Evolutionary conservation across 2,888 invertebrate genomes (phyloP), one percentile per base, ranked within the genome.

Genomic region (Patella ulyssiponensis): DNA sequence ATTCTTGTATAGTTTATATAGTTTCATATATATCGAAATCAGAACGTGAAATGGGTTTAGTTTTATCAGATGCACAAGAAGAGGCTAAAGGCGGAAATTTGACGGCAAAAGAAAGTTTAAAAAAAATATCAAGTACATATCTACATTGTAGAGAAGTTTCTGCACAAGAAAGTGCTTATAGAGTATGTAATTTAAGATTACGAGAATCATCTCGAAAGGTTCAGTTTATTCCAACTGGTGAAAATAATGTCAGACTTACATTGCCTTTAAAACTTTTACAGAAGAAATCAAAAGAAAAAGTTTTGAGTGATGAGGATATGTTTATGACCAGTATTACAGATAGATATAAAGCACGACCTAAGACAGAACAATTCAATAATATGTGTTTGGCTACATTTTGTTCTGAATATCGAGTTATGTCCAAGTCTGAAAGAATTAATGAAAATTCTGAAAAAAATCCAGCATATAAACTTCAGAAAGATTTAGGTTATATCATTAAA

Each of bases 1-100:
- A 77, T 71, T 75, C 77, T 17, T 85, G 85, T 80, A 81, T 83
- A 27, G 75, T 81, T 12, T 85, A 84, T 44, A 84, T 85, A 64
- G 79, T 84, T 0, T 81, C 83, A 9, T 83, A 84, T 74, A 83
- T 85, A 23, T 81, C 82, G 11, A 85, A 86, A 77, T 76, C 80
- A 54, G 81, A 80, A 70, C 70, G 54, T 51, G 78, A 23, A 80
- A 83, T 56, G 72, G 77, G 70, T 73, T 77, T 33, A 17, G 77
- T 82, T 4, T 64, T 82, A 4, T 23, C 73, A 69, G 52, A 73
- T 64, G 77, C 79, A 20, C 69, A 79, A 69, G 74, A 77, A 56
- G 81, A 80, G 71, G 74, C 78, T 27, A 20, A 52, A 27, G 56
- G 76, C 44, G 77, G 79, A 14, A 79, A 81, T 72, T 27, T 71